Percentiles rank a stretch among this genome's conserved stretches.
These are phyloP conservation scores for Sisyra terminalis DNA, from an alignment of 2,888 invertebrate species.

Conservation along the genomic window DNA sequence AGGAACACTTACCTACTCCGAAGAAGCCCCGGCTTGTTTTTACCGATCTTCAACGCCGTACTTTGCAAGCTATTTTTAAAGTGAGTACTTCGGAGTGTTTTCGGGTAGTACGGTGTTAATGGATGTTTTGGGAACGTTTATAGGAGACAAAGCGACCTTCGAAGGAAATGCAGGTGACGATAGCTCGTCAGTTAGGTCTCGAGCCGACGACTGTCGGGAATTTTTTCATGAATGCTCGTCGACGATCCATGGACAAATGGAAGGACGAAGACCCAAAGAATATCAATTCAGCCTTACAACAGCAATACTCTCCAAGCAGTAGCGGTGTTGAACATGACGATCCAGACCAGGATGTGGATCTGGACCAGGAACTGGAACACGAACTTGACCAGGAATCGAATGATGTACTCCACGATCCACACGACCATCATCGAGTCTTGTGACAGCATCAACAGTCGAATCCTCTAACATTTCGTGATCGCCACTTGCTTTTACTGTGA, in stretches of 20 bases:
- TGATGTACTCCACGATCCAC: conserved; percentile 10
- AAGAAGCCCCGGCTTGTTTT: conserved; percentile 99
- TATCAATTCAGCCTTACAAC: conserved; percentile 23
- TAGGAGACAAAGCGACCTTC: conserved; percentile 98
- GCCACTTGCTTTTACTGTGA: conserved; percentile 29
- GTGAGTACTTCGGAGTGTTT: conserved; percentile 32
- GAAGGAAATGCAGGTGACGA: conserved; percentile 99
- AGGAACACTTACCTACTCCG: conserved; percentile 77
- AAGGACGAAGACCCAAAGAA: conserved; percentile 75
- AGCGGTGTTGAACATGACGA: conserved; percentile 25
- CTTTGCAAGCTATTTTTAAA: conserved; percentile 99
- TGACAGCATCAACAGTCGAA: conserved; percentile 22
- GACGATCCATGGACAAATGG: conserved; percentile 97
- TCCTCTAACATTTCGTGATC: conserved; percentile 24
- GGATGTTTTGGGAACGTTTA: conserved; percentile 17
- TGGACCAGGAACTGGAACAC: conserved; percentile 32
- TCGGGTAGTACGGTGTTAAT: no score
- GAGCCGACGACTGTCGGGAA: conserved; percentile 98
- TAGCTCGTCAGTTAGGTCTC: conserved; percentile 89
- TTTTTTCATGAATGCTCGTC: conserved; percentile 99
- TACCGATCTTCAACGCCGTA: conserved; percentile 99
- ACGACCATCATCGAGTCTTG: conserved; percentile 36
- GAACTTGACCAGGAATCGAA: conserved; percentile 26
- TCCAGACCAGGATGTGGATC: conserved; percentile 31
- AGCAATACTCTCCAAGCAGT: conserved; percentile 29